Conservation (phyloP, 2,888 invertebrate species). For the Sphecodes monilicornis region DNA sequence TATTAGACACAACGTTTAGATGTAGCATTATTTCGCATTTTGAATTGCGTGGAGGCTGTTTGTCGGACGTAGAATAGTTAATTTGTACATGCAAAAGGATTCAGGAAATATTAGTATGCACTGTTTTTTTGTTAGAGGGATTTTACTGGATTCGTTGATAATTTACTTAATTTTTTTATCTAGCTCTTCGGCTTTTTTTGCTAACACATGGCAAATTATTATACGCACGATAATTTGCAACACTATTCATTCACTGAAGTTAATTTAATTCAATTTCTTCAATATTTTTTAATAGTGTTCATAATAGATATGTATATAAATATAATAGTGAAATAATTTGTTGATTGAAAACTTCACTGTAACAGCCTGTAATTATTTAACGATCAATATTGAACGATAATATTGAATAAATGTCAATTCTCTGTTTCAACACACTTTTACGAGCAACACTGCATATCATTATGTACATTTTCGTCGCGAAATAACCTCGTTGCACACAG, state of each 20-base stretch:
- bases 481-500: not conserved
- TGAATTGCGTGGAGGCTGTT: not conserved
- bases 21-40: not conserved
- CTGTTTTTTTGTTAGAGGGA: not conserved
- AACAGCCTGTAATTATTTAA: not conserved
- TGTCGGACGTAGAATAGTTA: not conserved
- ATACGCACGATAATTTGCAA: not conserved
- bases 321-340: no score
- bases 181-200: not conserved
- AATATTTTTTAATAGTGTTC: not conserved
- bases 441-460: not conserved
- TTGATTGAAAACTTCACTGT: not conserved
- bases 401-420: not conserved
- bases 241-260: not conserved
- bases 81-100: not conserved
- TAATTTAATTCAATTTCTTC: not conserved
- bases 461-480: not conserved
- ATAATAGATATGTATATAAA: no score
- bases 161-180: not conserved
- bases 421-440: not conserved
- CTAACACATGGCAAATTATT: not conserved
- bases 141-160: not conserved
- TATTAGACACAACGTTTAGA: not conserved
- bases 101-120: not conserved
- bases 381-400: not conserved